A percentile compares a stretch with the other conserved stretches of the same genome.
Evolutionary conservation across 2,888 invertebrate species (phyloP).

Genomic region (Eudasyphora cyanicolor): DNA sequence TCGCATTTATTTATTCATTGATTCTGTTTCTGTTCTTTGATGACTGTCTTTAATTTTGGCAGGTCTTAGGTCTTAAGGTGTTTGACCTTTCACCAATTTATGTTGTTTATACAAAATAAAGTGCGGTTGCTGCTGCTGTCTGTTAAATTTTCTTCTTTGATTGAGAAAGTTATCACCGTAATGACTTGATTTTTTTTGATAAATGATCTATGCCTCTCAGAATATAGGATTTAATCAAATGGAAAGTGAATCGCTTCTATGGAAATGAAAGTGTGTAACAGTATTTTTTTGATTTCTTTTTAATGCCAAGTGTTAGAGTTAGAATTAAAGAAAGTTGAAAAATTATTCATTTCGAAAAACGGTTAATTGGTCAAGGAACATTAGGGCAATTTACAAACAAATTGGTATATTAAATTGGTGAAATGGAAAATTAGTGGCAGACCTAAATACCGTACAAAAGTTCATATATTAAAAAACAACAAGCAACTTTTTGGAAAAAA

Average conservation of each 20-base stretch:
- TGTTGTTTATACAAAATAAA: neutral
- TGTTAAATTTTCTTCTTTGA: neutral
- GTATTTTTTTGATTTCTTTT: too few relatives aligned
- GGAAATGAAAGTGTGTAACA: neutral
- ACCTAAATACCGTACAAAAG: too few relatives aligned
- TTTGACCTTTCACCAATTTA: slow-evolving; percentile 34
- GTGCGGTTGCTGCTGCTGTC: neutral
- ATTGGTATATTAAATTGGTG: too few relatives aligned
- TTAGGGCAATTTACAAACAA: too few relatives aligned
- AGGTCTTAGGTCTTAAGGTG: slow-evolving; percentile 9
- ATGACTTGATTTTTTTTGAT: slow-evolving; percentile 2
- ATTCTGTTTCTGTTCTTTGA: neutral
- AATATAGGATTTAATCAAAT: neutral
- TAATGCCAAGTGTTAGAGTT: too few relatives aligned
- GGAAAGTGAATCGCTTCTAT: neutral
- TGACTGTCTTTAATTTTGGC: neutral
- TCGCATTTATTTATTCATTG: neutral
- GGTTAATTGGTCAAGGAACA: too few relatives aligned
- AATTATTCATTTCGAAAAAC: too few relatives aligned
- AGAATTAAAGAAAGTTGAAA: too few relatives aligned
- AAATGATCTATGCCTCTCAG: neutral
- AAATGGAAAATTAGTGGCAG: too few relatives aligned
- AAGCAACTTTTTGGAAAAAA: too few relatives aligned
- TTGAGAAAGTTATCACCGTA: slow-evolving; percentile 39
- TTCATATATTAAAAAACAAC: too few relatives aligned